These are phyloP conservation scores for Anguilla japonica DNA, from an alignment of 2,113 vertebrate species.

Conservation along the genomic window DNA sequence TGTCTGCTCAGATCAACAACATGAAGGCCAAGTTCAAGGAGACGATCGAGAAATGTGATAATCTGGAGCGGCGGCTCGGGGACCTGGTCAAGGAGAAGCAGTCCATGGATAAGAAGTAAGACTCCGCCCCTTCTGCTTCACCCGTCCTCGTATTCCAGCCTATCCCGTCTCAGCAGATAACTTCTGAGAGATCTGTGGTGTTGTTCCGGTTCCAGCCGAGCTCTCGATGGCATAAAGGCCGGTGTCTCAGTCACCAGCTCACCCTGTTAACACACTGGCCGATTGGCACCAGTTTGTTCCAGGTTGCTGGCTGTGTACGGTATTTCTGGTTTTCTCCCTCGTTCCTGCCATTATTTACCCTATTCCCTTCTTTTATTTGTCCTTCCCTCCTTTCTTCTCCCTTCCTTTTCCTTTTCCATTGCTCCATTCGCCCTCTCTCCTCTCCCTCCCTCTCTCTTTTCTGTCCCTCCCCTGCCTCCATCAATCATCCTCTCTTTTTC, in stretches of 20 bases:
- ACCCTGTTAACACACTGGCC: neutral
- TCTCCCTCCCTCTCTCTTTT: neutral
- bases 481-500: neutral
- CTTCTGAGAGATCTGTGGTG: neutral
- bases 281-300: neutral
- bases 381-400: conserved; percentile 29
- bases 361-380: conserved; percentile 14
- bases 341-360: conserved; percentile 2
- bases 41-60: conserved; percentile 96
- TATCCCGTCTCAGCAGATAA: neutral
- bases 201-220: too few relatives aligned
- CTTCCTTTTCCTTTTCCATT: neutral
- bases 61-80: conserved; percentile 83
- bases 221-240: neutral
- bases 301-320: neutral
- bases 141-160: neutral
- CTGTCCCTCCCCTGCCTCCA: neutral
- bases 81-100: conserved; percentile 85
- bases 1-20: conserved; percentile 84
- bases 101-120: conserved; percentile 89
- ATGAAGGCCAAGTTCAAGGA: conserved; percentile 99
- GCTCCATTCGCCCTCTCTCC: conserved; percentile 17
- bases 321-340: neutral
- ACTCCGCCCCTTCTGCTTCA: conserved; percentile 4
- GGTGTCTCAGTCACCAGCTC: too few relatives aligned